A percentile compares a stretch with the other conserved stretches of the same genome.
phyloP scores from a whole-genome alignment of 2,113 vertebrate species.

The Neotoma lepida region DNA sequence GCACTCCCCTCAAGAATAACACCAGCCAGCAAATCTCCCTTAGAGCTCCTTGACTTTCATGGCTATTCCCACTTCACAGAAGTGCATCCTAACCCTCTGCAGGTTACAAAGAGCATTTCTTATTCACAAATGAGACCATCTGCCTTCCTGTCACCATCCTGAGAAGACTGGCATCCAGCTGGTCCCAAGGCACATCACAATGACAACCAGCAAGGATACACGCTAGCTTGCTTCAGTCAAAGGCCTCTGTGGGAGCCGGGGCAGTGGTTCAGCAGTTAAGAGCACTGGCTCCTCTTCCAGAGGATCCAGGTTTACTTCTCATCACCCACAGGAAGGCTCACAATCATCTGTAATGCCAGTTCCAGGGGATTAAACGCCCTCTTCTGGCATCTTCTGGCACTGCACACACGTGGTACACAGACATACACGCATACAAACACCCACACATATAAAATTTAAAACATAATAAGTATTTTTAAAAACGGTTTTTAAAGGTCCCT shows the following conservation, averaged over 20 bases:
- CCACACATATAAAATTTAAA: neutral
- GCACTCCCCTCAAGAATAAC: neutral
- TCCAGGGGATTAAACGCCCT: neutral
- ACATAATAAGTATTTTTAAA: neutral
- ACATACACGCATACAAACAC: too few species aligned
- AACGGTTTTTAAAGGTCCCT: neutral
- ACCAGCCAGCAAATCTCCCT: neutral
- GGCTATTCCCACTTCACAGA: constrained; percentile 4
- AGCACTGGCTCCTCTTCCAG: neutral
- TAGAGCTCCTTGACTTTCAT: neutral
- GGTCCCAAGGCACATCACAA: neutral
- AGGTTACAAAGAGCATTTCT: neutral
- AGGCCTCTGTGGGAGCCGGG: neutral
- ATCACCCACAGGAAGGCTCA: neutral
- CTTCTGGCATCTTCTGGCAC: neutral
- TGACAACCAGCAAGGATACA: neutral
- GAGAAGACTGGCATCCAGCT: neutral
- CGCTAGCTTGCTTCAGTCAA: neutral
- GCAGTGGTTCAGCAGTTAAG: neutral
- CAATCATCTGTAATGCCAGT: neutral
- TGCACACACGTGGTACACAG: neutral
- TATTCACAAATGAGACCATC: rapidly evolving
- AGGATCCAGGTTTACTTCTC: neutral
- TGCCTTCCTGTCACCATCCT: neutral
- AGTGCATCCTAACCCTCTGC: neutral